Base-by-base conservation (phyloP, 1,140 invertebrate genomes). In the Zaprionus ornatus region DNA sequence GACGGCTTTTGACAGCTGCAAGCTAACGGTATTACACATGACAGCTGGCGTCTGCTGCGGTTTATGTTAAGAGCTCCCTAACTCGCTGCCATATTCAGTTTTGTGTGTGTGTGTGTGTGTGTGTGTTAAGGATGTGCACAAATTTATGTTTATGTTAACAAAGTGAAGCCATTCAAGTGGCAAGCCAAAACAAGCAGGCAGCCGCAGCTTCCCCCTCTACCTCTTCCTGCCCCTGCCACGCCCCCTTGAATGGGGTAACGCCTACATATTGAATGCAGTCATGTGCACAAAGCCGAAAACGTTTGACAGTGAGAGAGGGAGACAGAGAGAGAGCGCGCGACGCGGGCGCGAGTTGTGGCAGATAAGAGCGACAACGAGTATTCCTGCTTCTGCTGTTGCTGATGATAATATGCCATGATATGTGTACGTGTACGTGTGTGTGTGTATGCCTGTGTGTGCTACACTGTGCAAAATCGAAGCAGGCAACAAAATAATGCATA, bases 141-240 rank as follows among this genome's bases (percentile, higher is more conserved):
- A 87, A 88, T 88, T 88, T 87, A 87, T 88, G 81, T 90, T 88
- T 90, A 90, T 90, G 84, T 90, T 88, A 88, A 88, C 85, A 88
- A 78, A 88, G 85, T 90, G 80, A 68, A 90, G 77, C 71, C 85
- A 88, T 88, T 88, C 85, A 90, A 88, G 84, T 90, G 84, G 84
- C 85, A 88, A 84, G 77, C 84, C 85, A 84, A 88, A 88, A 90
- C 84, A 88, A 83, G 74, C 32, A 50, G 23, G 37, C 57, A 50
- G 45, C 60, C 65, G 35, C 45, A 60, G 42, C 40, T 40, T 37
- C 29, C 40, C 15, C 12, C 40, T 1, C 19, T 15, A 0, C 9
- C 29, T 5, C 15, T 5, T 17, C 32, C 37, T 29, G 13, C 21
- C 42, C 13, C 54, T 45, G 42, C 27, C 48, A 32, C 1, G 23